phyloP scores from a whole-genome alignment of 92 coral and sea anemone genomes.

The Porites evermanni region DNA sequence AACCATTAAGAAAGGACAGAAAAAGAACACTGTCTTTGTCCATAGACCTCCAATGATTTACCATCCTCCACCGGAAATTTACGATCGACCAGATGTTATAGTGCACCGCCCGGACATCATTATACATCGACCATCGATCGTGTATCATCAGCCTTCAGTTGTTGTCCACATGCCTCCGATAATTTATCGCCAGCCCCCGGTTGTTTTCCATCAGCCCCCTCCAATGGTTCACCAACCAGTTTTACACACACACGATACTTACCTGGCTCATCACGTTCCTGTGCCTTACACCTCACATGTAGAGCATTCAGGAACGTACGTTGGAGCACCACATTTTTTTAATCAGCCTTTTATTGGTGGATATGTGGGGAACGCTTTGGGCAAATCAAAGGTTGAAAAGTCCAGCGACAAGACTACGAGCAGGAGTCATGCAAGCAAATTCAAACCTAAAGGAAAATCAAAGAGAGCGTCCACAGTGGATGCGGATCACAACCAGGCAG shows the following conservation, averaged over 20 bases:
- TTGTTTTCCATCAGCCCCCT: constrained; percentile 97
- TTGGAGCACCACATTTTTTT: constrained; percentile 84
- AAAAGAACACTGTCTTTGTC: constrained; percentile 84
- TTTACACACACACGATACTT: constrained; percentile 83
- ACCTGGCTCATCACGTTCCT: constrained; percentile 77
- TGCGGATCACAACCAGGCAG: not conserved
- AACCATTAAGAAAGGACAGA: constrained; percentile 57
- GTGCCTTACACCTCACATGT: constrained; percentile 72
- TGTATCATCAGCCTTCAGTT: constrained; percentile 95
- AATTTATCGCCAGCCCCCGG: constrained; percentile 92
- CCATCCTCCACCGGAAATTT: constrained; percentile 99
- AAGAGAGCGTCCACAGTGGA: not conserved
- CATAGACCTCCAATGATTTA: constrained; percentile 96
- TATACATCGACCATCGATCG: constrained; percentile 92
- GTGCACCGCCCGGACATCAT: constrained; percentile 93
- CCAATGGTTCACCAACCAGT: constrained; percentile 94
- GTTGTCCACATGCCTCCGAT: constrained; percentile 94
- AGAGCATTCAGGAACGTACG: constrained; percentile 72
- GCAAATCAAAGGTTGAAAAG: constrained; percentile 70
- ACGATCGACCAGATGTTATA: constrained; percentile 89
- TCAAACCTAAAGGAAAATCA: constrained; percentile 38
- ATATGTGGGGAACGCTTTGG: constrained; percentile 33
- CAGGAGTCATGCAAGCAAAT: constrained; percentile 42
- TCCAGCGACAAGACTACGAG: not conserved
- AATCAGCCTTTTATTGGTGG: constrained; percentile 47